phyloP scores from a whole-genome alignment of 1,140 invertebrate species.

The Drosophila busckii region DNA sequence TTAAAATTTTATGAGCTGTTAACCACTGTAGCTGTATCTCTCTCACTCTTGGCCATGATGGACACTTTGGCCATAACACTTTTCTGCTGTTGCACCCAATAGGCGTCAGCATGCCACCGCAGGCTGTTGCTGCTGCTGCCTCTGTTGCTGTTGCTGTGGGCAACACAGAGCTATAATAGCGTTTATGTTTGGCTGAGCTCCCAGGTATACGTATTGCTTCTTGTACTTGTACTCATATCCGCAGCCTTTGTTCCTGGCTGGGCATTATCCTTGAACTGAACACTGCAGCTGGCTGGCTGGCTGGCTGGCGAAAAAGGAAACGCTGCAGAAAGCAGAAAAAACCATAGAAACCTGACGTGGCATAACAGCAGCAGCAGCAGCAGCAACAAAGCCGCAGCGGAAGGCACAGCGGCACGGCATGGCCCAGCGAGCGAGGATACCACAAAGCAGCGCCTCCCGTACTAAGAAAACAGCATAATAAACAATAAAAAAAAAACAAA shows the following conservation, averaged over 20 bases:
- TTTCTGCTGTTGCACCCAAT: constrained; percentile 68
- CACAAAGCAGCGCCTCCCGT: background rate
- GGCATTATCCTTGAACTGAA: constrained; percentile 68
- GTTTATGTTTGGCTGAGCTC: constrained; percentile 39
- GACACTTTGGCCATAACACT: constrained; percentile 47
- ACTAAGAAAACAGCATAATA: constrained; percentile 52
- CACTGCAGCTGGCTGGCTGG: constrained; percentile 37
- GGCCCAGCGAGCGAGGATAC: too few relatives aligned
- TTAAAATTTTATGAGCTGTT: background rate
- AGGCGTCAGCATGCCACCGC: constrained; percentile 34
- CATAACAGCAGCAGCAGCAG: constrained; percentile 48
- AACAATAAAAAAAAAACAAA: constrained; percentile 75
- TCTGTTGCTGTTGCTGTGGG: constrained; percentile 5
- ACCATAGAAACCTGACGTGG: constrained; percentile 64
- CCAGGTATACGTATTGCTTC: constrained; percentile 8
- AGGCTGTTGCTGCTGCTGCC: constrained; percentile 42
- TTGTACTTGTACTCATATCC: constrained; percentile 8
- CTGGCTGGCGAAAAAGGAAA: constrained; percentile 20
- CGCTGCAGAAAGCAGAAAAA: constrained; percentile 22
- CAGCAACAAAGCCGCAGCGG: constrained; percentile 48
- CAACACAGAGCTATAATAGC: constrained; percentile 71
- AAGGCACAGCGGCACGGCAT: background rate
- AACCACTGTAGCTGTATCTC: constrained; percentile 16
- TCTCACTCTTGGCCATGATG: constrained; percentile 8
- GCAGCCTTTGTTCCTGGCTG: constrained; percentile 23